phyloP scores from a whole-genome alignment of 64 coral and sea anemone genomes.

The Anthopleura sola region DNA sequence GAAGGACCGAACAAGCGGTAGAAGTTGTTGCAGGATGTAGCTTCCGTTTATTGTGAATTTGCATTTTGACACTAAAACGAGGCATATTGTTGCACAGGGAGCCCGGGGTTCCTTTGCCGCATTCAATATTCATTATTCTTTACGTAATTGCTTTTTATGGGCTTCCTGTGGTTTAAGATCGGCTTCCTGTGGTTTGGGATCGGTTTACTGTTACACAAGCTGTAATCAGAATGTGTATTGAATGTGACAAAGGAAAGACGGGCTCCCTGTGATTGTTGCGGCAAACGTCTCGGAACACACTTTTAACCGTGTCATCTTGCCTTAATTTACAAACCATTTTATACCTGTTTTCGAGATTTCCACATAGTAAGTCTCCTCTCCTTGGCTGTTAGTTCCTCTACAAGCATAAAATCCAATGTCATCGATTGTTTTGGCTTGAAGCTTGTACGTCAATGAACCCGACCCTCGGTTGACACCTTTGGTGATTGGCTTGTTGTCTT shows the following conservation, averaged over 20 bases:
- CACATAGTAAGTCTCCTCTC: neutral
- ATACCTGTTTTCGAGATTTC: constrained; percentile 13
- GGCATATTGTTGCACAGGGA: no score
- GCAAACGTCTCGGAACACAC: no score
- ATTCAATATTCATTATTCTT: no score
- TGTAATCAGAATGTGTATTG: no score
- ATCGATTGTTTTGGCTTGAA: constrained; percentile 8
- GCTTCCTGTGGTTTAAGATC: no score
- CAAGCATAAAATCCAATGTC: neutral
- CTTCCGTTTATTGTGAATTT: neutral
- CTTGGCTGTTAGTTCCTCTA: neutral
- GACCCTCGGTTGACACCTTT: neutral
- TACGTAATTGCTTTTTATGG: no score
- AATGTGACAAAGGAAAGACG: no score
- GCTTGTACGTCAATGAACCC: neutral
- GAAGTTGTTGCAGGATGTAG: no score
- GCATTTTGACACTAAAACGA: neutral
- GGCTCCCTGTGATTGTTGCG: no score
- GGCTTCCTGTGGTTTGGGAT: no score
- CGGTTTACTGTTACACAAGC: no score
- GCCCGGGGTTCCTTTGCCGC: neutral
- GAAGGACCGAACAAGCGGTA: no score
- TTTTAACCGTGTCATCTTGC: neutral
- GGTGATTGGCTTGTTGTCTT: constrained; percentile 17
- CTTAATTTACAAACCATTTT: neutral